Evolutionary conservation across 1,140 invertebrate genomes (phyloP), one percentile per base, ranked within the genome.

Genomic region (Pantala flavescens): DNA sequence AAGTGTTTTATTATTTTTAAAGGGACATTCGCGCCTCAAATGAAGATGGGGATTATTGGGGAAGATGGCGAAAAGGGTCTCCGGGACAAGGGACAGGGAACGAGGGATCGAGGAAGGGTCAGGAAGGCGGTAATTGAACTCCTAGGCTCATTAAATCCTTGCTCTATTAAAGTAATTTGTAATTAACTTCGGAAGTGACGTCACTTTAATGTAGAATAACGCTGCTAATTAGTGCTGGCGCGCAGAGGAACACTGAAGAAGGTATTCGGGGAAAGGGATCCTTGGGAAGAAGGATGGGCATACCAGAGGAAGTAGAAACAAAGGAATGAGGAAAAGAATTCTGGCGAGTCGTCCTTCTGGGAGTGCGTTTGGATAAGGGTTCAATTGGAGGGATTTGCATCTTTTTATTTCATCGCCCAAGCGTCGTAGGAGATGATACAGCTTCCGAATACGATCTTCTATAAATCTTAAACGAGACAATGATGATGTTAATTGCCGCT

Each of bases 101-200:
- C 1, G 12, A 63, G 14, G 49, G 49, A 63, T 63, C 16, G 49
- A 12, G 49, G 49, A 12, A 63, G 49, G 49, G 49, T 63, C 28
- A 2, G 28, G 49, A 63, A 63, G 49, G 49, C 49, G 49, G 71
- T 72, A 72, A 72, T 72, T 72, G 71, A 72, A 72, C 24, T 21
- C 42, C 71, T 72, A 72, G 71, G 24, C 71, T 72, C 71, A 72
- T 72, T 72, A 72, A 72, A 72, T 72, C 71, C 71, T 72, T 72
- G 71, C 71, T 72, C 71, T 72, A 72, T 72, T 72, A 72, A 72
- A 72, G 71, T 72, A 72, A 72, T 72, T 72, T 72, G 71, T 72
- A 72, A 72, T 72, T 72, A 72, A 72, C 71, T 72, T 72, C 71
- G 24, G 5, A 24, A 12, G 71, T 72, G 71, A 72, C 71, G 71